A percentile compares a stretch with the other conserved stretches of the same genome.
Conservation (phyloP, 2,888 invertebrate genomes). For the Cactoblastis cactorum region DNA sequence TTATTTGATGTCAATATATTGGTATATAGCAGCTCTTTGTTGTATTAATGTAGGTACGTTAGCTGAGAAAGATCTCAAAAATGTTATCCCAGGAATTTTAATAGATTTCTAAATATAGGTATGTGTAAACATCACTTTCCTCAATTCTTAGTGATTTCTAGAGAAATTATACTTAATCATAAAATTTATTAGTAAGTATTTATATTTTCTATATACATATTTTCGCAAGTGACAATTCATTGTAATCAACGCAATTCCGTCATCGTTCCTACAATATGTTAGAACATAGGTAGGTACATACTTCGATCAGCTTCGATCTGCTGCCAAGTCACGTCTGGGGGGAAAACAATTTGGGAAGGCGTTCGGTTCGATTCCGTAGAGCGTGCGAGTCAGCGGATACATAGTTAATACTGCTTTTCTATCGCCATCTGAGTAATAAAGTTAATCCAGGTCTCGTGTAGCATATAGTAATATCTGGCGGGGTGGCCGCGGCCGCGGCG, state of each 20-base stretch:
- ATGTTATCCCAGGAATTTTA: no score
- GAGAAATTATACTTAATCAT: no score
- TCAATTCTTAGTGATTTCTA: no score
- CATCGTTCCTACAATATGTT: constrained; percentile 15
- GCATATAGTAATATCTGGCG: constrained; percentile 56
- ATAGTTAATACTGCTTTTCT: constrained; percentile 47
- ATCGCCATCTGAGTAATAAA: constrained; percentile 60
- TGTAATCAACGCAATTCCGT: neutral
- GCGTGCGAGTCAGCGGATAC: constrained; percentile 31
- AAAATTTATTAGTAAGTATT: no score
- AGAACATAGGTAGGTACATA: no score
- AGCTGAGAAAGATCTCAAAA: no score
- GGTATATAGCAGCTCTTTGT: no score
- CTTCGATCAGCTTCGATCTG: constrained; percentile 53
- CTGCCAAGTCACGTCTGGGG: constrained; percentile 65
- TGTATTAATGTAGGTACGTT: no score
- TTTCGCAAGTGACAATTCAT: neutral
- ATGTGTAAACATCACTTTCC: no score
- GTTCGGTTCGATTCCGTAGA: constrained; percentile 29
- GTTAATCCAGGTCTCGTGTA: constrained; percentile 68
- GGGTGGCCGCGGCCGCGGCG: constrained; percentile 39
- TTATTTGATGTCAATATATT: no score
- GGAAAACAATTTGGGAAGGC: constrained; percentile 39
- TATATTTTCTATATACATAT: no score
- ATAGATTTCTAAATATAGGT: no score